Evolutionary conservation across 1,140 invertebrate species (phyloP).

Genomic region (Meteorus sp.): DNA sequence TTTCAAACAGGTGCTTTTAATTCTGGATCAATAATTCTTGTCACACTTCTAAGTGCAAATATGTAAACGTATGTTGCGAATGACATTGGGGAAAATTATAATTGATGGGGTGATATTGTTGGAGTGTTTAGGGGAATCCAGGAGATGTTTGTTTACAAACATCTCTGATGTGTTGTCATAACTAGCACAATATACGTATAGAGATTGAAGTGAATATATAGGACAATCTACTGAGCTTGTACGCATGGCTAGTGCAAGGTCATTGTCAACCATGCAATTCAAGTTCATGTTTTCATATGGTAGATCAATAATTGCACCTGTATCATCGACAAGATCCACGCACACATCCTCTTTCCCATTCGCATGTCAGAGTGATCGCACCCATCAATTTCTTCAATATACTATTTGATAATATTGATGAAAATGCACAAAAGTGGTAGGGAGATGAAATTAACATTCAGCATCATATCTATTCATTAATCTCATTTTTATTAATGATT

Average conservation of each 20-base stretch:
- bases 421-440: background rate
- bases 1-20: slow-evolving; percentile 15
- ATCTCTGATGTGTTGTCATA: background rate
- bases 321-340: background rate
- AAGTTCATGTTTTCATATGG: slow-evolving; percentile 5
- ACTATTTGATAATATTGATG: background rate
- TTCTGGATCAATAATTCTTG: background rate
- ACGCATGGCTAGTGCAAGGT: slow-evolving; percentile 32
- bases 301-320: slow-evolving; percentile 5
- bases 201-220: background rate
- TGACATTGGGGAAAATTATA: background rate
- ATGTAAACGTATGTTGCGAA: background rate
- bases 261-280: slow-evolving; percentile 11
- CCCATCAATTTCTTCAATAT: too few relatives aligned
- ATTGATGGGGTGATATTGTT: background rate
- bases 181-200: background rate
- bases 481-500: background rate
- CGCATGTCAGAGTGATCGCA: too few relatives aligned
- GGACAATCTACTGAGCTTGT: too few relatives aligned
- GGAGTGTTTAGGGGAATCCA: background rate
- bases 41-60: too few relatives aligned
- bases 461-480: background rate
- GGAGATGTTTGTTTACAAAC: background rate
- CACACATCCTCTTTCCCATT: too few relatives aligned
- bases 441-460: background rate